Conservation (phyloP, 1,140 invertebrate genomes). For the Aphis gossypii region DNA sequence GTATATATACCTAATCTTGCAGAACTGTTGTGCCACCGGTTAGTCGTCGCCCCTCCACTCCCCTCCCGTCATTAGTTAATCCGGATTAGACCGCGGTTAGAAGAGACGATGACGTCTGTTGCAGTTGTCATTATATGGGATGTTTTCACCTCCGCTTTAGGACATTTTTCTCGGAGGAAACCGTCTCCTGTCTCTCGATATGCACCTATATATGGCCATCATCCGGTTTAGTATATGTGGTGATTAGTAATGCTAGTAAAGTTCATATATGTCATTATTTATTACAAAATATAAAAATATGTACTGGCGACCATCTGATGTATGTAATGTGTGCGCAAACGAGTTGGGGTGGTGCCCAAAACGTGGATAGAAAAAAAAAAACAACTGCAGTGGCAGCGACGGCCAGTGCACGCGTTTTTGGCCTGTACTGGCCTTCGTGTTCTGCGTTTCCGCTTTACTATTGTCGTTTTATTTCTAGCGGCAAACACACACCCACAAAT, state of each 20-base stretch:
- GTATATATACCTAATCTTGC: not conserved
- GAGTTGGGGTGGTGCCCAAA: not conserved
- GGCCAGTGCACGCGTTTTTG: not conserved
- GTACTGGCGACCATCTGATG: not conserved
- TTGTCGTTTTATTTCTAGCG: not conserved
- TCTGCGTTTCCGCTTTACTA: not conserved
- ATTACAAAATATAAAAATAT: not conserved
- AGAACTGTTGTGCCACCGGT: not conserved
- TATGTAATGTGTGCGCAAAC: too few species aligned
- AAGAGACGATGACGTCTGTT: not conserved
- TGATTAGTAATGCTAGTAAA: not conserved
- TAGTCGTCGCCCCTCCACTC: not conserved
- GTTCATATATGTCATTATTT: not conserved
- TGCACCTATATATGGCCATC: not conserved
- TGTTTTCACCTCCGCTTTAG: not conserved
- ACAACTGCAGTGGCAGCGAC: too few species aligned
- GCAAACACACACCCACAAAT: not conserved
- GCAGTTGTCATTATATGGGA: not conserved
- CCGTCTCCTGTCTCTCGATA: not conserved
- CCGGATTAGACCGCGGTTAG: not conserved
- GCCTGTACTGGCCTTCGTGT: not conserved
- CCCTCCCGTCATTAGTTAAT: not conserved
- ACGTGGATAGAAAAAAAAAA: not conserved
- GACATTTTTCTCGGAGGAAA: not conserved
- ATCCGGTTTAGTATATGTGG: not conserved